Conservation (phyloP, 2,888 invertebrate species). For the Tortrix viridana region DNA sequence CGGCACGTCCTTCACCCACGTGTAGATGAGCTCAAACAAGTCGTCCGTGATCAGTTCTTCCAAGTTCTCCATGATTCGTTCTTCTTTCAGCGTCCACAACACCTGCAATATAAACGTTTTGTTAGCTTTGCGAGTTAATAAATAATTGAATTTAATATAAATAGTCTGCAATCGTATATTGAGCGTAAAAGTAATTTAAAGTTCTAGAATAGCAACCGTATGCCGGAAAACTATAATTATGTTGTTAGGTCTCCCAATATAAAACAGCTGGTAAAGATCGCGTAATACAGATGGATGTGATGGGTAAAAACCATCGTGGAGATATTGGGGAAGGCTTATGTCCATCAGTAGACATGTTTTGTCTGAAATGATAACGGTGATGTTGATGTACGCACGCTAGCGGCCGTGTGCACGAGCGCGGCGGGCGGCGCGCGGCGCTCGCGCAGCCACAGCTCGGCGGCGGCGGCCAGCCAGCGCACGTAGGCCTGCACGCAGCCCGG, state of each 20-base stretch:
- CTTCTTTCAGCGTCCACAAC: conserved; percentile 85
- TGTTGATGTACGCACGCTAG: conserved; percentile 84
- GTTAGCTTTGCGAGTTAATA: too few species aligned
- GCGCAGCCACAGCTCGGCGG: conserved; percentile 78
- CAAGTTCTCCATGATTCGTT: conserved; percentile 86
- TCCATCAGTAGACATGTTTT: not conserved
- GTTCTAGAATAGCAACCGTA: too few species aligned
- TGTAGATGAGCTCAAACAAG: conserved; percentile 90
- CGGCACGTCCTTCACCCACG: conserved; percentile 89
- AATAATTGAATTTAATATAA: too few species aligned
- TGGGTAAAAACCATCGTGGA: too few species aligned
- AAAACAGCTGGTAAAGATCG: too few species aligned
- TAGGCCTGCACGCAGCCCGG: conserved; percentile 86
- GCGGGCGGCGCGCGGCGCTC: conserved; percentile 68
- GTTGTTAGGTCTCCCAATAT: too few species aligned
- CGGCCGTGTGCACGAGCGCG: conserved; percentile 88
- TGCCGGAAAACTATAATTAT: too few species aligned
- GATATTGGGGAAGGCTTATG: not conserved
- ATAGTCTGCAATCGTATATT: too few species aligned
- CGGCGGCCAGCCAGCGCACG: conserved; percentile 88
- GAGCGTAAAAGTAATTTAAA: too few species aligned
- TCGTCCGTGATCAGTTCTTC: conserved; percentile 88
- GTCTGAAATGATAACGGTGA: not conserved
- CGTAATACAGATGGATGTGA: too few species aligned
- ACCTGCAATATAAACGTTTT: conserved; percentile 55